Percentiles rank a stretch among this genome's conserved stretches.
Conservation (phyloP, 2,113 vertebrate species). For the Sarotherodon lohbergeri region DNA sequence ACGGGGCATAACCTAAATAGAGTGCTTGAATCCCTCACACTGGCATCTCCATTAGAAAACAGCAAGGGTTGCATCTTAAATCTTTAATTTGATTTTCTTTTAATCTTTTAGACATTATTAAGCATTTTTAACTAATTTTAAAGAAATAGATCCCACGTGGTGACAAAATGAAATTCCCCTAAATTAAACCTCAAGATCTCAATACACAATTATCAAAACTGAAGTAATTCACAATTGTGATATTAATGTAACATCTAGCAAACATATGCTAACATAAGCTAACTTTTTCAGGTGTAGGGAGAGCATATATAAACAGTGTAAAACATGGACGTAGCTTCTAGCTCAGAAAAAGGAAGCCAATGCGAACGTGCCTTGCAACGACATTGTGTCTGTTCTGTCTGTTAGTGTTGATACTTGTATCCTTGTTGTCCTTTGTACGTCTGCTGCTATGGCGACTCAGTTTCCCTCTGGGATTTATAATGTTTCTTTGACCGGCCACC, state of each 20-base stretch:
- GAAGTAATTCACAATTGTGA: background rate
- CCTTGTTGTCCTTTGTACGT: background rate
- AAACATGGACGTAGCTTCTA: background rate
- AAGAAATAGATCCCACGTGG: background rate
- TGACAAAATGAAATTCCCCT: background rate
- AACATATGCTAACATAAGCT: background rate
- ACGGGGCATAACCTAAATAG: background rate
- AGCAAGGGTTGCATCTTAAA: background rate
- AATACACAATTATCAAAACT: background rate
- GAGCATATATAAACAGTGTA: background rate
- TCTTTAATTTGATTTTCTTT: background rate
- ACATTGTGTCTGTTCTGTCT: background rate
- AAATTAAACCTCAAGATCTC: background rate
- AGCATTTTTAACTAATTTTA: background rate
- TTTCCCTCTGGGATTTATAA: background rate
- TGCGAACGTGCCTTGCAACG: background rate
- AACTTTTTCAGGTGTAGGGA: background rate
- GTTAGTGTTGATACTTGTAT: background rate
- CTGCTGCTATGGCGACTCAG: background rate
- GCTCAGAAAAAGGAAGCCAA: background rate
- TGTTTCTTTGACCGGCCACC: background rate
- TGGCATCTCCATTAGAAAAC: background rate
- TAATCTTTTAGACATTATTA: background rate
- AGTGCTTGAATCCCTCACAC: background rate
- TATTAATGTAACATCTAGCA: background rate